Conservation (phyloP, 2,113 vertebrate species). For the Anhinga anhinga region DNA sequence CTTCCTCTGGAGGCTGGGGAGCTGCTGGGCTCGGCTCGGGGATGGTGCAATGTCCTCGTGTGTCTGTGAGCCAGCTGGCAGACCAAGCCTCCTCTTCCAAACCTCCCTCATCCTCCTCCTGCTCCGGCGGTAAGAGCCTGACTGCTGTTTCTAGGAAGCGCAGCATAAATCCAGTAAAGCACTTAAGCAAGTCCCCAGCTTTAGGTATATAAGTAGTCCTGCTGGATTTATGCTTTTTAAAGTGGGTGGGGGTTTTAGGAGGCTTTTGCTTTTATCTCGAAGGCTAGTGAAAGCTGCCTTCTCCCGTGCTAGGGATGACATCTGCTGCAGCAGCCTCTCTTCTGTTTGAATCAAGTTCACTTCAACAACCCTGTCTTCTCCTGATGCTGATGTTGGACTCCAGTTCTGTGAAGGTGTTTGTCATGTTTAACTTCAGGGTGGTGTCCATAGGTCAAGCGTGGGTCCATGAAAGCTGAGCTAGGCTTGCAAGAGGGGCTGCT, state of each 20-base stretch:
- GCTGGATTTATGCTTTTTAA: background rate
- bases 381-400: background rate
- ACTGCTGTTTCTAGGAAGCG: background rate
- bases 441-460: background rate
- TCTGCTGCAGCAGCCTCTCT: background rate
- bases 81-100: background rate
- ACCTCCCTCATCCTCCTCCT: background rate
- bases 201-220: background rate
- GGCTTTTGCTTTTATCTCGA: background rate
- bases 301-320: accelerated
- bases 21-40: background rate
- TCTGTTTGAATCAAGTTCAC: background rate
- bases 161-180: background rate
- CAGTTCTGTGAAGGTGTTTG: background rate
- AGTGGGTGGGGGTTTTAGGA: background rate
- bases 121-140: background rate
- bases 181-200: background rate
- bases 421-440: background rate
- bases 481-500: background rate
- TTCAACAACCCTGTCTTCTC: background rate
- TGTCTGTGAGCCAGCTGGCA: background rate
- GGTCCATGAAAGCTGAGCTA: background rate
- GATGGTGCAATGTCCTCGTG: accelerated
- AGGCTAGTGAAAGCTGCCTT: background rate
- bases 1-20: background rate